These are phyloP conservation scores for Hippocampus mohnikei DNA, from an alignment of 2,113 vertebrate species.

Conservation along the genomic window DNA sequence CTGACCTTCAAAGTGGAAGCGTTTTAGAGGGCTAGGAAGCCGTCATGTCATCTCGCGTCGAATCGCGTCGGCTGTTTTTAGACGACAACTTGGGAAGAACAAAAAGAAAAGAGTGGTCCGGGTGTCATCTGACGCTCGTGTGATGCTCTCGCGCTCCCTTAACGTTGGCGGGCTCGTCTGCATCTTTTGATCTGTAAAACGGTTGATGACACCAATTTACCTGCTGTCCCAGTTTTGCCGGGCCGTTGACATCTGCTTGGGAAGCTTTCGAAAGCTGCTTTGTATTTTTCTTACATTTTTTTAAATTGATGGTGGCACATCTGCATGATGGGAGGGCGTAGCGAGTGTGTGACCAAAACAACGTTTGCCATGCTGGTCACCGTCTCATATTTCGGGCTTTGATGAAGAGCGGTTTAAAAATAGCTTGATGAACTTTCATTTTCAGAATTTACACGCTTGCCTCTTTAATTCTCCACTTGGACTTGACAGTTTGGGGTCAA, in stretches of 20 bases:
- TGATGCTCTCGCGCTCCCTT: constrained; percentile 5
- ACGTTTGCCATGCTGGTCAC: neutral
- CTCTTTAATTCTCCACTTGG: neutral
- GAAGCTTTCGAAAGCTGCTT: constrained; percentile 34
- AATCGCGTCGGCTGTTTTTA: neutral
- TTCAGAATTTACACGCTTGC: neutral
- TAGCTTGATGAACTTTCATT: neutral
- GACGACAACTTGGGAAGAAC: constrained; percentile 1
- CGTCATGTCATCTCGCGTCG: neutral
- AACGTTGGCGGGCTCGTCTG: constrained; percentile 18
- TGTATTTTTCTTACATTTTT: constrained; percentile 7
- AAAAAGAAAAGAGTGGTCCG: constrained; percentile 16
- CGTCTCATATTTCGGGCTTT: neutral
- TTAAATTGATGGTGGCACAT: constrained; percentile 27
- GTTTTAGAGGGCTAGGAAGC: neutral
- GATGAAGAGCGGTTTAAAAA: neutral
- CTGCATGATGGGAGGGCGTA: constrained; percentile 24
- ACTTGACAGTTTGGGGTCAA: neutral
- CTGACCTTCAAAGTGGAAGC: neutral
- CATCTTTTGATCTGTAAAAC: constrained; percentile 37
- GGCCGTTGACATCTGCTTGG: constrained; percentile 47
- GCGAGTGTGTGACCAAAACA: constrained; percentile 17
- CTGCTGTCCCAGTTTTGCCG: constrained; percentile 45
- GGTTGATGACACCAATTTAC: constrained; percentile 42
- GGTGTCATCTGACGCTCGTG: constrained; percentile 18